Conservation (phyloP, 2,888 invertebrate species). For the Bibio marci region DNA sequence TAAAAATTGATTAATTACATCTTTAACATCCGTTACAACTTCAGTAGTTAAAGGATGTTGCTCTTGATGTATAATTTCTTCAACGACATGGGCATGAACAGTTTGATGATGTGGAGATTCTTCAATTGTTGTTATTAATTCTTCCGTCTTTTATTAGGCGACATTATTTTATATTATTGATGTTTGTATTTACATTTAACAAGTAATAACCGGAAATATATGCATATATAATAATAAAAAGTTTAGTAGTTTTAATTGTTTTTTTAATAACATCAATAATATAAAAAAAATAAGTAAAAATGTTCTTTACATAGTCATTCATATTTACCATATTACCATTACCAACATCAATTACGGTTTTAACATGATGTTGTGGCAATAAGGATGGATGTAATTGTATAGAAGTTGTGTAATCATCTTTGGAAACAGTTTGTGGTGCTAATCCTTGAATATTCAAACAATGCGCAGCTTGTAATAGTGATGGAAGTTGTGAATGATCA, state of each 20-base stretch:
- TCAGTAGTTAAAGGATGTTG: slow-evolving; percentile 19
- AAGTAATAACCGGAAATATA: too few relatives aligned
- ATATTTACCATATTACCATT: slow-evolving; percentile 7
- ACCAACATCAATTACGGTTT: slow-evolving; percentile 16
- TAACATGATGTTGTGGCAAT: slow-evolving; percentile 29
- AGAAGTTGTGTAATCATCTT: slow-evolving; percentile 29
- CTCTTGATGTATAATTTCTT: slow-evolving; percentile 16
- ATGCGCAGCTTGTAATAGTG: slow-evolving; percentile 41
- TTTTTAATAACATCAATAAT: too few relatives aligned
- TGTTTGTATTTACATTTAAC: too few relatives aligned
- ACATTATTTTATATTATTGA: too few relatives aligned
- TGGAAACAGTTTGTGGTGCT: slow-evolving; percentile 32
- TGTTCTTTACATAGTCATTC: neutral
- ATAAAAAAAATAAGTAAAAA: neutral
- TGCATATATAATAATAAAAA: too few relatives aligned
- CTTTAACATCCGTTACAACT: slow-evolving; percentile 26
- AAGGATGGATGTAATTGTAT: slow-evolving; percentile 28
- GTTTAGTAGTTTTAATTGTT: too few relatives aligned
- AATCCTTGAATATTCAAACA: slow-evolving; percentile 42
- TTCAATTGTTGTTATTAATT: slow-evolving; percentile 25
- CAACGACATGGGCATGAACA: slow-evolving; percentile 9
- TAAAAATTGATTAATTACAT: slow-evolving; percentile 32
- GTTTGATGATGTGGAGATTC: slow-evolving; percentile 4
- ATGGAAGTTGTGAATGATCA: slow-evolving; percentile 41
- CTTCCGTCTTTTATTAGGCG: slow-evolving; percentile 3